Base-by-base conservation (phyloP, 2,797 vertebrate genomes). In the Arvicola amphibius region DNA sequence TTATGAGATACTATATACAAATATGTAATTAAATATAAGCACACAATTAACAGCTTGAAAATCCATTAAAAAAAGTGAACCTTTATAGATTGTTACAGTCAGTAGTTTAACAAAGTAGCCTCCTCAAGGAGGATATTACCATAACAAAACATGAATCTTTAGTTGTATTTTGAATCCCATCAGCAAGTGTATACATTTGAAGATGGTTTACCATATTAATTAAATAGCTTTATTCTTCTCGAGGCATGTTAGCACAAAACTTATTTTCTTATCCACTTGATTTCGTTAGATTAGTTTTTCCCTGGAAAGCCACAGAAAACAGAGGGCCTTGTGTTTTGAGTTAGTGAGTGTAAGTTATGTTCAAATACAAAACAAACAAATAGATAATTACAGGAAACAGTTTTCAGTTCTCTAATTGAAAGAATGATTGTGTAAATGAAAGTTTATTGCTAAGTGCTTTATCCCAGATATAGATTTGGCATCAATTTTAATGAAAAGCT, bases 21-120 rank as follows among this genome's bases (percentile, higher is more conserved):
- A 69, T 84, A 97, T 93, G 95, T 93, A 69, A 81, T 93, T 96
- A 93, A 95, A 78, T 91, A 93, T 90, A 83, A 46, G 63, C 88
- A 73, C 97, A 4, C 87, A 97, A 97, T 53, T 94, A 88, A 53
- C 9, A 81, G 0, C 7, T 16, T 25, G 65, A 63, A 80, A 94
- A 91, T 23, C 27, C 16, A n/a, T 40, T 88, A 74, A 10, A 92
- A 94, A 88, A 32, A 67, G 92, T 81, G 5, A 27, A 90, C 76
- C n/a, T 16, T 92, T 84, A 85, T 88, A 63, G 43, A 80, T 79
- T 90, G 17, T 40, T 95, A 37, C 10, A 0, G 23, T 89, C 74
- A 95, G 1, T 53, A 74, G 0, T 13, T 76, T 94, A 96, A 93
- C 92, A 48, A 97, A 29, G 51, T 59, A 9, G 16, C 48, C 94